phyloP scores from a whole-genome alignment of 2,888 invertebrate genomes.

The Slavum lentiscoides region DNA sequence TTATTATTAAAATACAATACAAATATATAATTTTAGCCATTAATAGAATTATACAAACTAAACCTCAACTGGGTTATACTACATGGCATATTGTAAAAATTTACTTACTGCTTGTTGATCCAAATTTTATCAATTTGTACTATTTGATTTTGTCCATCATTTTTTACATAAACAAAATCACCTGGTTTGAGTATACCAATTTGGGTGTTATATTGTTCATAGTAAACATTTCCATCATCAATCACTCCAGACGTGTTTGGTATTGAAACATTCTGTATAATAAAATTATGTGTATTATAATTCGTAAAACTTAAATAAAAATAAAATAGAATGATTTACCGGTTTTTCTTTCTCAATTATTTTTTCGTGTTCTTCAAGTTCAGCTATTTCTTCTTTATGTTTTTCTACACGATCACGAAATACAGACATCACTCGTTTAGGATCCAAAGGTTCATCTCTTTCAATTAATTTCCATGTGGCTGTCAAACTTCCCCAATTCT shows the following conservation, averaged over 20 bases:
- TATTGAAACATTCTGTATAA: conserved; percentile 75
- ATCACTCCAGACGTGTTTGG: conserved; percentile 65
- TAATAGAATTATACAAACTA: no score
- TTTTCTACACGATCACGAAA: conserved; percentile 89
- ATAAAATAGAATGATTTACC: conserved; percentile 20
- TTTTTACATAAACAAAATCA: conserved; percentile 93
- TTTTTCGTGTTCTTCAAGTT: conserved; percentile 79
- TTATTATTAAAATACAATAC: neutral
- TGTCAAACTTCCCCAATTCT: conserved; percentile 69
- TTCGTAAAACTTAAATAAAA: neutral
- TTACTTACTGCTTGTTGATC: conserved; percentile 82
- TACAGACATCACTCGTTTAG: conserved; percentile 87
- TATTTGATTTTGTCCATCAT: conserved; percentile 75
- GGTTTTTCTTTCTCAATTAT: conserved; percentile 84
- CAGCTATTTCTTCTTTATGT: conserved; percentile 85
- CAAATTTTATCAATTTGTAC: conserved; percentile 93
- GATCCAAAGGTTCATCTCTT: conserved; percentile 76
- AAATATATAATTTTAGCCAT: neutral
- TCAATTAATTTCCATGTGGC: conserved; percentile 68
- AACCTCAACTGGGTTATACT: no score
- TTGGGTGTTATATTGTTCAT: conserved; percentile 84
- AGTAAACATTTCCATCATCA: conserved; percentile 81
- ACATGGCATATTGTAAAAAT: neutral
- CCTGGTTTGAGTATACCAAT: conserved; percentile 84
- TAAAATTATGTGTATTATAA: conserved; percentile 49